Percentiles rank a stretch among this genome's conserved stretches.
Conservation (phyloP, 2,888 invertebrate genomes). For the Cephus pulcher region DNA sequence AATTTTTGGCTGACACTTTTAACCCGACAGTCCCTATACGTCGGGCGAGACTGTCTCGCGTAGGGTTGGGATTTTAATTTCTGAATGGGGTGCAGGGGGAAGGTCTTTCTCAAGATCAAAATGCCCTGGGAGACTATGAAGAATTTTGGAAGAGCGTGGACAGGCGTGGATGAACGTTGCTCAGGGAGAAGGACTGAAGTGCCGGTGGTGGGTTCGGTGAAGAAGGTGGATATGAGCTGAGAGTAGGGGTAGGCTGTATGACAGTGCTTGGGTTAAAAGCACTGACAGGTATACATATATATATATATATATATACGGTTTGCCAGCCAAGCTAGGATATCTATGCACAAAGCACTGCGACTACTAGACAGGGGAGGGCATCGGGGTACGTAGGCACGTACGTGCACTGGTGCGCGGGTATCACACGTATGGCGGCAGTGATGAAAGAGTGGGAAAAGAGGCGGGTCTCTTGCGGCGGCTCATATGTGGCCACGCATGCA, state of each 20-base stretch:
- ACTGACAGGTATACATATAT: not conserved
- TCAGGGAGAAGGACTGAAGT: not conserved
- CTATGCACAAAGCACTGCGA: conserved; percentile 2
- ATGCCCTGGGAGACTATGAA: not conserved
- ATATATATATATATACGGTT: not conserved
- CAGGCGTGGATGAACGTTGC: not conserved
- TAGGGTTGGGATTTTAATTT: not conserved
- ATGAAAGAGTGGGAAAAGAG: conserved; percentile 40
- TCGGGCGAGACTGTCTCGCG: not conserved
- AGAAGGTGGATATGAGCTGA: not conserved
- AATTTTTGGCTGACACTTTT: not conserved
- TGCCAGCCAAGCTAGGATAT: not conserved
- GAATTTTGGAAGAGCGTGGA: not conserved
- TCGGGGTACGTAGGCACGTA: not conserved
- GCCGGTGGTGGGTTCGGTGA: not conserved
- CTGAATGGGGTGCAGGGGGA: no score
- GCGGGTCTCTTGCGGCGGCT: conserved; percentile 41
- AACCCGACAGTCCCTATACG: no score
- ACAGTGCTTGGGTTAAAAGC: not conserved
- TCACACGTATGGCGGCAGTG: conserved; percentile 41
- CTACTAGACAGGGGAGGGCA: conserved; percentile 5
- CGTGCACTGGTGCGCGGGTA: conserved; percentile 16
- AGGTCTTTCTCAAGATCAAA: not conserved
- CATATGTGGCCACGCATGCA: conserved; percentile 67
- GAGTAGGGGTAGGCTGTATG: not conserved